phyloP scores from a whole-genome alignment of 2,113 vertebrate genomes.

The Rhegmatorhina hoffmannsi region DNA sequence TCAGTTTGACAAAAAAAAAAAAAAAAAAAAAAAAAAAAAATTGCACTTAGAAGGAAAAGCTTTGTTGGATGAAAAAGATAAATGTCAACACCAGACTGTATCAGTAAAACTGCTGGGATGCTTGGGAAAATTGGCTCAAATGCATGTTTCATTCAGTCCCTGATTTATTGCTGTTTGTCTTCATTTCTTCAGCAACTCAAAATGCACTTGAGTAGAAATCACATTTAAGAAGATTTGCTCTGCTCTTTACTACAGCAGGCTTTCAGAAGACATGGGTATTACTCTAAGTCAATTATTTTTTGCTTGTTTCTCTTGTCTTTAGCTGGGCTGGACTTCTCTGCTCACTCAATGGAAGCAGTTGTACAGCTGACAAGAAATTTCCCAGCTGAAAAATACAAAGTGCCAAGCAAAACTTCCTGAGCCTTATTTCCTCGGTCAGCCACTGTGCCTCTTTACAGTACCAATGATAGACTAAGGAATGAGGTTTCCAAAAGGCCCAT shows the following conservation, averaged over 20 bases:
- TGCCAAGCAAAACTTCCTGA: not conserved
- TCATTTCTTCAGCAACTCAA: not conserved
- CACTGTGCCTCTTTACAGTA: not conserved
- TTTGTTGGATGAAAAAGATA: not conserved
- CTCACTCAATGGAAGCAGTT: not conserved
- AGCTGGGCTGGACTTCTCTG: not conserved
- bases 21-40: not conserved
- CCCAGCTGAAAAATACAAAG: not conserved
- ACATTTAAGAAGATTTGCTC: not conserved
- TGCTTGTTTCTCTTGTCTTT: not conserved
- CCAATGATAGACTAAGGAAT: not conserved
- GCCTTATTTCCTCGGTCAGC: not conserved
- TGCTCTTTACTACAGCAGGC: not conserved
- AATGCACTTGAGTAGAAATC: not conserved
- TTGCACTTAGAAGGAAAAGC: not conserved
- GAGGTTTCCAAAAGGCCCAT: not conserved
- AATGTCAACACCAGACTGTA: not conserved
- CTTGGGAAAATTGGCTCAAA: not conserved
- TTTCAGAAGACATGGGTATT: not conserved
- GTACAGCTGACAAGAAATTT: not conserved
- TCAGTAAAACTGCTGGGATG: not conserved
- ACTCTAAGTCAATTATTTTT: not conserved
- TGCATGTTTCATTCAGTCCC: not conserved
- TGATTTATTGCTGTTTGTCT: not conserved
- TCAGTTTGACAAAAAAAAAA: not conserved